Percentiles rank a stretch among this genome's conserved stretches.
These are phyloP conservation scores for Hycleus phaleratus DNA, from an alignment of 1,140 invertebrate genomes.

Conservation along the genomic window DNA sequence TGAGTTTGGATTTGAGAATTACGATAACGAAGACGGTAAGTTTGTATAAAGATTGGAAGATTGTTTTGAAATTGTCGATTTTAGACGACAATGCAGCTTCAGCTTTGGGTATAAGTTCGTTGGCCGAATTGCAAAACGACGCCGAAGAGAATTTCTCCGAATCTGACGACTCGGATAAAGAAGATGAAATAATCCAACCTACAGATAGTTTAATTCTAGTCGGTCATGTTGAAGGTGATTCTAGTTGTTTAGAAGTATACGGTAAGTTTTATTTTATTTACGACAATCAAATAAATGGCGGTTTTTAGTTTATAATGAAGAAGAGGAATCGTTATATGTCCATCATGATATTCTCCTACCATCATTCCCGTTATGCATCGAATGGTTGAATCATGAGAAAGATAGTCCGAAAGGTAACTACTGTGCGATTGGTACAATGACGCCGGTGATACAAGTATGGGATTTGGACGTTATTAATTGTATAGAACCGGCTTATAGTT, in stretches of 20 bases:
- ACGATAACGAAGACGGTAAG: constrained; percentile 58
- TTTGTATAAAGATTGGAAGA: not conserved
- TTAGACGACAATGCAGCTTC: constrained; percentile 34
- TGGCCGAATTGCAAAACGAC: constrained; percentile 47
- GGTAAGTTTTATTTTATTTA: constrained; percentile 46
- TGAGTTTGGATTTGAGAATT: constrained; percentile 67
- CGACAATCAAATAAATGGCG: not conserved
- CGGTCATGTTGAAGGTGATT: constrained; percentile 80
- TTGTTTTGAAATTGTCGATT: constrained; percentile 16
- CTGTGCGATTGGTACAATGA: constrained; percentile 87
- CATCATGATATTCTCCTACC: constrained; percentile 88
- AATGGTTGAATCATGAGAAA: constrained; percentile 85
- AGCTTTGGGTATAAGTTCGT: constrained; percentile 42
- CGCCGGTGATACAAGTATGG: constrained; percentile 88
- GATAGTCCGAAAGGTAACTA: constrained; percentile 66
- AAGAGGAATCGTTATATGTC: constrained; percentile 80
- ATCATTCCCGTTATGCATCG: constrained; percentile 81
- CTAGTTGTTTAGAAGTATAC: constrained; percentile 79
- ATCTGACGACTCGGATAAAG: constrained; percentile 76
- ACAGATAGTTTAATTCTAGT: constrained; percentile 85
- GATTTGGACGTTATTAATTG: constrained; percentile 89
- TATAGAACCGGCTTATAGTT: constrained; percentile 73
- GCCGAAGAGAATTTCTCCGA: constrained; percentile 54
- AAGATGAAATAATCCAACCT: constrained; percentile 84
- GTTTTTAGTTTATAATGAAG: constrained; percentile 80